Conservation (phyloP, 2,797 vertebrate genomes). For the Helarctos malayanus region DNA sequence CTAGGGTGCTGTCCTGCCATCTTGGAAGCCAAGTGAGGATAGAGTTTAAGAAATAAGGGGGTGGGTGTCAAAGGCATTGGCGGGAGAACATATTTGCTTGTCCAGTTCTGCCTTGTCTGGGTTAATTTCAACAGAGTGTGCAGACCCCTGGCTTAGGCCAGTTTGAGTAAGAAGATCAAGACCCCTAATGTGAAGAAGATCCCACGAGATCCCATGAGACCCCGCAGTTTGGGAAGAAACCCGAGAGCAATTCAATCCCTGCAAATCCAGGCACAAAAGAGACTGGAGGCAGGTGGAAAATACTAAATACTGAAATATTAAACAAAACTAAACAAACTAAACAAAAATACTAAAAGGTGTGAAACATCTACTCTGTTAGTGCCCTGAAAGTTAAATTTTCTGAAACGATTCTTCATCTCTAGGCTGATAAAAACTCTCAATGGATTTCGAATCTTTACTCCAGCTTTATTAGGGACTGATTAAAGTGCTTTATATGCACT, state of each 20-base stretch:
- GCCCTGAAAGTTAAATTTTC: background rate
- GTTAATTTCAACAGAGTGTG: background rate
- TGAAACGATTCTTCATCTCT: background rate
- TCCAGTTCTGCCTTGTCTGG: background rate
- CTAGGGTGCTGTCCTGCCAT: background rate
- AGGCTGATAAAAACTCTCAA: background rate
- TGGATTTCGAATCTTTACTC: background rate
- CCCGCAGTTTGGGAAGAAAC: background rate
- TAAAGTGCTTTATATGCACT: background rate
- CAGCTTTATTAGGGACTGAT: background rate
- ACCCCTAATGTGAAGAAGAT: background rate
- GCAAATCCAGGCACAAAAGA: background rate
- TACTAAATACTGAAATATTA: no score
- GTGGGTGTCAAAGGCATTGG: background rate
- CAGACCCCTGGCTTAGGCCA: background rate
- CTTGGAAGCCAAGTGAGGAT: background rate
- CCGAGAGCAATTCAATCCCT: background rate
- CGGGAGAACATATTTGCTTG: background rate
- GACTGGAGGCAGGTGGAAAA: background rate
- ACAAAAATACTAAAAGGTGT: background rate
- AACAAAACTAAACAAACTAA: no score
- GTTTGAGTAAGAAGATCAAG: background rate
- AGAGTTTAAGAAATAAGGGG: background rate
- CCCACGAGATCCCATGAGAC: background rate
- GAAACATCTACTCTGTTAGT: background rate